Conservation (phyloP, 2,888 invertebrate species). For the Gari tellinella region DNA sequence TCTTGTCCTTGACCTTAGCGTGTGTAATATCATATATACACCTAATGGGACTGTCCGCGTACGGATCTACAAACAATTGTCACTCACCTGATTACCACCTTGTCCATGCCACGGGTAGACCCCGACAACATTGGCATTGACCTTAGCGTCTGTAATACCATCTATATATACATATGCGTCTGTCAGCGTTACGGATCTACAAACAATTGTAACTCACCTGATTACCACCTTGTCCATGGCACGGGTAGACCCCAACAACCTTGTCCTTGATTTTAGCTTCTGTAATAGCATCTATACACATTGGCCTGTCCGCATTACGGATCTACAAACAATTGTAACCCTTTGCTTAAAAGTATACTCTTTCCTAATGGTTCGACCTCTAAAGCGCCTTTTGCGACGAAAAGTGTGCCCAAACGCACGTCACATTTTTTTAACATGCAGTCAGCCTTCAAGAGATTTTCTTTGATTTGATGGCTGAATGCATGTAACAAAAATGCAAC, state of each 20-base stretch:
- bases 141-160: slow-evolving; percentile 93
- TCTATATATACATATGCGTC: slow-evolving; percentile 54
- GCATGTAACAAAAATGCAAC: too few species aligned
- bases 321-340: slow-evolving; percentile 31
- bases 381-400: too few species aligned
- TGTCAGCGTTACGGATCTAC: slow-evolving; percentile 46
- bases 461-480: too few species aligned
- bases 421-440: too few species aligned
- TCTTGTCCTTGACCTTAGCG: slow-evolving; percentile 96
- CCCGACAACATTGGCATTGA: slow-evolving; percentile 96
- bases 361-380: too few species aligned
- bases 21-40: slow-evolving; percentile 89
- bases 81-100: slow-evolving; percentile 99
- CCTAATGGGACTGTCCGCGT: slow-evolving; percentile 42
- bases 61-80: slow-evolving; percentile 29
- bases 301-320: slow-evolving; percentile 36
- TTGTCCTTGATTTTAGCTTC: slow-evolving; percentile 96
- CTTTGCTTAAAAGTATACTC: too few species aligned
- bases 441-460: too few species aligned
- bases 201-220: slow-evolving; percentile 95
- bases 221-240: slow-evolving; percentile 99
- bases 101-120: slow-evolving; percentile 98
- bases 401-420: too few species aligned
- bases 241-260: slow-evolving; percentile 97
- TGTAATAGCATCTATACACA: slow-evolving; percentile 88